These are phyloP conservation scores for Pterocles gutturalis DNA, from an alignment of 2,113 vertebrate species.

Conservation along the genomic window DNA sequence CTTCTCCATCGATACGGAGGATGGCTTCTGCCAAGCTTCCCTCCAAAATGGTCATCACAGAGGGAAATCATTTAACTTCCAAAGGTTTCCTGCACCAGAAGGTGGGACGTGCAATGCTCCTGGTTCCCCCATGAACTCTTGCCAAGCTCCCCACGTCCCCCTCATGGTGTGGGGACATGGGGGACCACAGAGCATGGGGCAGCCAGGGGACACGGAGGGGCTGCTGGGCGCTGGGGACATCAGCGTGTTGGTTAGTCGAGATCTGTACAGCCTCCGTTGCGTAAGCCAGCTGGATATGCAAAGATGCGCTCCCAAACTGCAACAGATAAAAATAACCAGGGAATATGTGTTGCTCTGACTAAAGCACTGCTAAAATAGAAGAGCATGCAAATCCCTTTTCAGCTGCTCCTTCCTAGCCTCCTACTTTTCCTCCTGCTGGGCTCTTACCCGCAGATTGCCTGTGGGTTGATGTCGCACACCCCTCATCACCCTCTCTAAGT, in stretches of 20 bases:
- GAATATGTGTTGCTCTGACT: constrained; percentile 2
- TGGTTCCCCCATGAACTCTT: neutral
- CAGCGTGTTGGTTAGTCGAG: fast-evolving
- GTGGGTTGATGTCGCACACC: neutral
- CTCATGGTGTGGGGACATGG: fast-evolving
- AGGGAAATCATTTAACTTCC: neutral
- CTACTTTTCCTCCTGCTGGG: neutral
- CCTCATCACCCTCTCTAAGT: neutral
- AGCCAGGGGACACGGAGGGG: neutral
- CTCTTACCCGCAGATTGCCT: fast-evolving
- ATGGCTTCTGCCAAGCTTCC: neutral
- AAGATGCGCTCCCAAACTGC: neutral
- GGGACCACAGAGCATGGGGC: fast-evolving
- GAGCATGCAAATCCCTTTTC: neutral
- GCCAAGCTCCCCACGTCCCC: neutral
- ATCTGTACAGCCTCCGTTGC: neutral
- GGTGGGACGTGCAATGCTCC: fast-evolving
- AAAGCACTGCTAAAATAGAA: neutral
- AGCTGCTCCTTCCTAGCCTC: neutral
- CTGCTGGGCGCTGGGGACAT: neutral
- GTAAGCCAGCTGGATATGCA: neutral
- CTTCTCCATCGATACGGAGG: fast-evolving
- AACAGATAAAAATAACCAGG: constrained; percentile 30
- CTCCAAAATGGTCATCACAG: neutral
- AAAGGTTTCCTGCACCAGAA: neutral